phyloP scores from a whole-genome alignment of 2,797 vertebrate genomes.

The Lepilemur septentrionalis region DNA sequence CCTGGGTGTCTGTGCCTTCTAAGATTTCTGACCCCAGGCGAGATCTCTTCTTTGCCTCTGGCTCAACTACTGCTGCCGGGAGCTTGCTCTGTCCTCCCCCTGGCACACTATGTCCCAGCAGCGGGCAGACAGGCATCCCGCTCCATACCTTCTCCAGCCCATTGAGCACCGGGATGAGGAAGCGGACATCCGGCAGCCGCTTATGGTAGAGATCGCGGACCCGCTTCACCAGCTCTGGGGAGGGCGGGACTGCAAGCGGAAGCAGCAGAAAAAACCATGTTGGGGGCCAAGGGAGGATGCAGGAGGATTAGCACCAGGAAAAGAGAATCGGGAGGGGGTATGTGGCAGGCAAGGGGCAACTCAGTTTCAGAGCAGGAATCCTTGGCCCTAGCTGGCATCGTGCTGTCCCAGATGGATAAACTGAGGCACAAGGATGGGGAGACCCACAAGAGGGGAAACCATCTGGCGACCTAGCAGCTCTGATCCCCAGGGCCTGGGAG shows the following conservation, averaged over 20 bases:
- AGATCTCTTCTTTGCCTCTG: neutral
- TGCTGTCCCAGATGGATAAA: neutral
- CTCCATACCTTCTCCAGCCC: constrained; percentile 93
- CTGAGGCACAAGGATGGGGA: neutral
- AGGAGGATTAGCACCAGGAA: constrained; percentile 81
- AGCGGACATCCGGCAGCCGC: constrained; percentile 94
- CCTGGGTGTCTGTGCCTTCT: neutral
- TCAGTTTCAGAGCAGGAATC: neutral
- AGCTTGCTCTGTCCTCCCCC: neutral
- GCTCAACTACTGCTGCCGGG: neutral
- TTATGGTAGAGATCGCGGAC: constrained; percentile 97
- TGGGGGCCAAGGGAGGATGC: constrained; percentile 63
- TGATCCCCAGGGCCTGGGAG: neutral
- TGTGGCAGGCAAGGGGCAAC: neutral
- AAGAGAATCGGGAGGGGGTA: rapidly evolving
- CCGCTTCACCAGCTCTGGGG: constrained; percentile 96
- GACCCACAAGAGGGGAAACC: neutral
- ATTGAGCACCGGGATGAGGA: constrained; percentile 96
- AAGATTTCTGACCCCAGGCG: neutral
- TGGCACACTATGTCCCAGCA: rapidly evolving
- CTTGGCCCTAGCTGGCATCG: neutral
- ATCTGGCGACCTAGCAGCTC: neutral
- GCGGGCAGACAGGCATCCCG: rapidly evolving
- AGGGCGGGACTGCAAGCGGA: constrained; percentile 90
- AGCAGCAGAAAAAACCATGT: neutral